These are phyloP conservation scores for Drosophila pachea DNA, from an alignment of 1,140 invertebrate species.

Conservation along the genomic window DNA sequence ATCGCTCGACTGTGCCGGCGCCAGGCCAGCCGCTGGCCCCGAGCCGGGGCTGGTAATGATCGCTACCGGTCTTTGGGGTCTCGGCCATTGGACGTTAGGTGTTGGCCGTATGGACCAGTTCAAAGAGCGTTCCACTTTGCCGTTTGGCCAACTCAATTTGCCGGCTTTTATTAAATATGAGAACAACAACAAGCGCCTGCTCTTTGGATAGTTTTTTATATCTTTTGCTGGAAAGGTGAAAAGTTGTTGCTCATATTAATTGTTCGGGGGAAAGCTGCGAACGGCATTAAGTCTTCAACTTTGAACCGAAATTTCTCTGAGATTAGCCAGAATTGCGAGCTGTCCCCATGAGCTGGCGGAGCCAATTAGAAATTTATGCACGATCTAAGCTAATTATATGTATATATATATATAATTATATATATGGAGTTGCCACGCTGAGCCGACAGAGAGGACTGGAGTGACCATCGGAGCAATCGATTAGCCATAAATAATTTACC, in stretches of 20 bases:
- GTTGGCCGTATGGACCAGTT: slow-evolving; percentile 23
- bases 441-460: too few species aligned
- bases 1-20: slow-evolving; percentile 3
- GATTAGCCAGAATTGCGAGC: neutral
- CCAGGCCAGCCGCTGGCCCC: neutral
- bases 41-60: slow-evolving; percentile 34
- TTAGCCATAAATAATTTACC: too few species aligned
- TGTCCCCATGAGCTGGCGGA: neutral
- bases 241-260: slow-evolving; percentile 36
- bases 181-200: neutral
- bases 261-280: slow-evolving; percentile 25
- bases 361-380: neutral
- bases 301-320: slow-evolving; percentile 21
- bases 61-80: slow-evolving; percentile 59
- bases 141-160: slow-evolving; percentile 25
- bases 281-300: slow-evolving; percentile 23
- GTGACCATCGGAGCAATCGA: too few species aligned
- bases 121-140: slow-evolving; percentile 55
- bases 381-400: neutral
- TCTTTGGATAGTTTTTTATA: slow-evolving; percentile 11
- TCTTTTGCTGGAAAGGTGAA: slow-evolving; percentile 20
- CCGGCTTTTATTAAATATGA: slow-evolving; percentile 22
- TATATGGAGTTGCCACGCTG: too few species aligned
- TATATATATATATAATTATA: too few species aligned
- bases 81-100: slow-evolving; percentile 18